Conservation (phyloP, 2,888 invertebrate genomes). For the Meandrusa payeni region DNA sequence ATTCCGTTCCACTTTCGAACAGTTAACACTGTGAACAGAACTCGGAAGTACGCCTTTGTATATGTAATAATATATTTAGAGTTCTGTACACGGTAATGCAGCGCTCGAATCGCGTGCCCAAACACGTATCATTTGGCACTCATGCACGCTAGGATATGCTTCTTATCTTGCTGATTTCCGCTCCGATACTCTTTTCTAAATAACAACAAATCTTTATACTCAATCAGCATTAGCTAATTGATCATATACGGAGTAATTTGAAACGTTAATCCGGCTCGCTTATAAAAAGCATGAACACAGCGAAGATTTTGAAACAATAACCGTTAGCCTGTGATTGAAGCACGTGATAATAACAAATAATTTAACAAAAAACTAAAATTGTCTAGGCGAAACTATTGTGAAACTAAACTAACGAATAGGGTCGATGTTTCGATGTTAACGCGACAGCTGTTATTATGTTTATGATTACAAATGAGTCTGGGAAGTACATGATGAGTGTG, state of each 20-base stretch:
- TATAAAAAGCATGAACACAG: constrained; percentile 20
- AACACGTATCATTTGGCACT: constrained; percentile 46
- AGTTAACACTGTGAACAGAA: constrained; percentile 35
- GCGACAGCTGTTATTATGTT: too few species aligned
- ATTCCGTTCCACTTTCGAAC: constrained; percentile 45
- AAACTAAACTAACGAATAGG: constrained; percentile 25
- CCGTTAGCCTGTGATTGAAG: constrained; percentile 21
- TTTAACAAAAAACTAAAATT: constrained; percentile 3
- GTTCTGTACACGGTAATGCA: constrained; percentile 33
- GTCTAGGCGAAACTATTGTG: constrained; percentile 7
- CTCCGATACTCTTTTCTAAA: constrained; percentile 32
- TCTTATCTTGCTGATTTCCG: constrained; percentile 35
- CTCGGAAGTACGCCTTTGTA: constrained; percentile 25
- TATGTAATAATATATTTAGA: constrained; percentile 28
- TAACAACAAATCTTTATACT: constrained; percentile 12
- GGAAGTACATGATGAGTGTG: too few species aligned
- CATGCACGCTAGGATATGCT: constrained; percentile 55
- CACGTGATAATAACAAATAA: constrained; percentile 17
- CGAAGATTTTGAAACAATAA: constrained; percentile 25
- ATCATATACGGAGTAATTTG: constrained; percentile 4
- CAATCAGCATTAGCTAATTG: constrained; percentile 2
- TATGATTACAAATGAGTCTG: too few species aligned
- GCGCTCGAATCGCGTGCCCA: constrained; percentile 35
- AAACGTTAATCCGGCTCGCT: constrained; percentile 19
- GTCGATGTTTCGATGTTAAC: constrained; percentile 27